Base-by-base conservation (phyloP, 2,888 invertebrate genomes). In the Thecophora atra region DNA sequence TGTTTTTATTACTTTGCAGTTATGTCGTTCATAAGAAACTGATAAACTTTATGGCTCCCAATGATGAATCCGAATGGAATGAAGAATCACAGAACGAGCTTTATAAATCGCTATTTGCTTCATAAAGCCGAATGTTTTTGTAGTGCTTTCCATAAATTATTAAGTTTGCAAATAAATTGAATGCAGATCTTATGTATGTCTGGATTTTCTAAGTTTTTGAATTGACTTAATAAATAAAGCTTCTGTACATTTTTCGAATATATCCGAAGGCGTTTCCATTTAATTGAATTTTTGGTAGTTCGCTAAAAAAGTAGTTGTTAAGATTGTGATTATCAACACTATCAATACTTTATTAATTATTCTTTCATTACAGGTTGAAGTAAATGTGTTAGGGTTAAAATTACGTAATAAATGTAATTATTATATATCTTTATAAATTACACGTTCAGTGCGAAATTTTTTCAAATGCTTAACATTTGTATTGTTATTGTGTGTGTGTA, bases 11-110 rank as follows among this genome's bases (percentile, higher is more conserved):
- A 52, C 51, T 44, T 76, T 77, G 28, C 71, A 86, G 86, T 4
- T 97, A 94, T 85, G 91, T 92, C 73, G 92, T 96, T 1, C 95
- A 96, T 83, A 91, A 92, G 69, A 93, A 96, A 83, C 86, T 98
- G 67, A 91, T 96, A 0, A 97, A 96, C 87, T 97, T 93, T 83
- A 95, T 97, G 96, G 95, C 96, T 1, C 94, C 96, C 0, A 91
- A 92, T 77, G 89, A 90, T 60, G 87, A 88, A 73, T 87, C 85
- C 17, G 87, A 88, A 0, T 95, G 94, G 93, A 91, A 91, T 2
- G 93, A 94, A 76, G 92, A 92, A 69, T 93, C 94, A 7, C 93
- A 91, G 81, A 91, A 91, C 82, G 95, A 96, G 84, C 85, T 97
- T 73, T 95, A 91, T 82, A 91, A 89, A 84, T 96, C 96, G 0